Percentiles rank a stretch among this genome's conserved stretches.
These are phyloP conservation scores for Camelus dromedarius DNA, from an alignment of 2,113 vertebrate species.

Conservation along the genomic window DNA sequence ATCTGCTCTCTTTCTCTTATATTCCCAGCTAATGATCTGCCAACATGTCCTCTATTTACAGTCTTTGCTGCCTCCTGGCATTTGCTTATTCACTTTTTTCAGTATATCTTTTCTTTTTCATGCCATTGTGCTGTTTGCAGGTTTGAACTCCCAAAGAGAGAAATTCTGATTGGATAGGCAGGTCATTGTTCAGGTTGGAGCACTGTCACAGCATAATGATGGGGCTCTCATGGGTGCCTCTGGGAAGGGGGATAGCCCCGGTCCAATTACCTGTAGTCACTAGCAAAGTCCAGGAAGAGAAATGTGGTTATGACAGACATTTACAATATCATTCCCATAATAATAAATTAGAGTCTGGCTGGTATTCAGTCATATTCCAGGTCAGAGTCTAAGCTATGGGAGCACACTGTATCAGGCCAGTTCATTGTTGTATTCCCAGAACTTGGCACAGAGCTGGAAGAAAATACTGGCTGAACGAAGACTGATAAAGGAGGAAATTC, in stretches of 20 bases:
- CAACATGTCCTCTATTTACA: neutral
- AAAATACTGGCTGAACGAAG: conserved; percentile 16
- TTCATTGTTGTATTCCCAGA: neutral
- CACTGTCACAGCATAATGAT: neutral
- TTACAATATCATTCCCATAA: neutral
- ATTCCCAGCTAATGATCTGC: neutral
- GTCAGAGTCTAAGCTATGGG: neutral
- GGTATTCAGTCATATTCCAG: neutral
- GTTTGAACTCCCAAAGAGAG: neutral
- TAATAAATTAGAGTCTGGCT: neutral
- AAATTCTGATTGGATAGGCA: neutral
- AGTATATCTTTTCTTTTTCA: neutral
- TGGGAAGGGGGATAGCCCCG: neutral
- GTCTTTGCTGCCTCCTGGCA: neutral
- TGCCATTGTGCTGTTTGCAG: neutral
- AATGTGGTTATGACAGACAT: neutral
- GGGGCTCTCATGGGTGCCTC: neutral
- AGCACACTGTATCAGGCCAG: neutral
- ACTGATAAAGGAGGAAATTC: neutral
- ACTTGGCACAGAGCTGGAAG: neutral
- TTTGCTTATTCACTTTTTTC: neutral
- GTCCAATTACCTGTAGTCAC: neutral
- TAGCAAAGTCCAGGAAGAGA: neutral
- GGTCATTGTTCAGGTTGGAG: neutral
- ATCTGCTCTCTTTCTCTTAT: neutral